These are phyloP conservation scores for Tyto alba DNA, from an alignment of 2,113 vertebrate species.

Conservation along the genomic window DNA sequence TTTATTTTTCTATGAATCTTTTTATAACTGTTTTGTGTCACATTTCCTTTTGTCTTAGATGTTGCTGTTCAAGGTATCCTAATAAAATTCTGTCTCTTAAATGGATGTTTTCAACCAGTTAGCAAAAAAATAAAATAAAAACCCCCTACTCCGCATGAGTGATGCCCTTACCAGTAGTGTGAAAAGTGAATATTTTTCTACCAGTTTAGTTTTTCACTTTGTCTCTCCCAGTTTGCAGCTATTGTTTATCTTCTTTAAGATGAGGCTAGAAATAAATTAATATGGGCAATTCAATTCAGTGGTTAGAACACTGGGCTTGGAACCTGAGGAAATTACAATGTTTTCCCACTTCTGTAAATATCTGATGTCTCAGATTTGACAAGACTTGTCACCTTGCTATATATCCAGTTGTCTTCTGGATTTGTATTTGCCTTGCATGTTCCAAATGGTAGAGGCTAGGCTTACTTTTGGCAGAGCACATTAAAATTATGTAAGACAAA, in stretches of 20 bases:
- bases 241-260: neutral
- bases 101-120: neutral
- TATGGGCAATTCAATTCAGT: fast-evolving
- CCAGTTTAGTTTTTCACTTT: neutral
- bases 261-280: neutral
- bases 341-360: neutral
- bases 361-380: neutral
- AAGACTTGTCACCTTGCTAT: neutral
- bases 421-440: neutral
- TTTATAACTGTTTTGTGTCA: neutral
- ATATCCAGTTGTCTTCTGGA: neutral
- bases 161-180: neutral
- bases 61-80: neutral
- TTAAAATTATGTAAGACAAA: neutral
- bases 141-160: neutral
- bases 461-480: neutral
- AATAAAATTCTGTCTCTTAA: neutral
- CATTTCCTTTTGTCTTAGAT: constrained; percentile 40
- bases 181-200: constrained; percentile 21
- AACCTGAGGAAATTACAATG: neutral
- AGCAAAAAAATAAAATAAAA: neutral
- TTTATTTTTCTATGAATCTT: constrained; percentile 32
- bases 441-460: neutral
- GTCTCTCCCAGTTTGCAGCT: neutral
- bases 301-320: neutral